phyloP scores from a whole-genome alignment of 2,113 vertebrate genomes.

The Pavo muticus region DNA sequence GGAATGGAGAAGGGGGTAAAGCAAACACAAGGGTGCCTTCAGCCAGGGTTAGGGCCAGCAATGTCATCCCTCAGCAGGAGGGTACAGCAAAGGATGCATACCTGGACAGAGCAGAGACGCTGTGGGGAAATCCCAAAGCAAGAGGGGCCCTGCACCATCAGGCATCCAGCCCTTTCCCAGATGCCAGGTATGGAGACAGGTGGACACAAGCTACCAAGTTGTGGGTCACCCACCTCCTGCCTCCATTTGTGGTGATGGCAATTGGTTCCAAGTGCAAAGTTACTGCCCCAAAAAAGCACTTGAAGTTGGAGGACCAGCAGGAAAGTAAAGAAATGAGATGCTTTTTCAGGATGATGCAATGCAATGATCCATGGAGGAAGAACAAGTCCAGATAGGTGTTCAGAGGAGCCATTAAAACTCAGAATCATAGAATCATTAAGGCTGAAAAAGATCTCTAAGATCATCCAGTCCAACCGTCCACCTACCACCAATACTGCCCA shows the following conservation, averaged over 20 bases:
- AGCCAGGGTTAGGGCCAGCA: not conserved
- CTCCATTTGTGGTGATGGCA: not conserved
- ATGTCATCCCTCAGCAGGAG: not conserved
- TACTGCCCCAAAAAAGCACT: not conserved
- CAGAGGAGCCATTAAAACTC: not conserved
- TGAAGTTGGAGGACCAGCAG: not conserved
- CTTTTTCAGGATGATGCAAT: not conserved
- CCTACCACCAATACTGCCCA: no score
- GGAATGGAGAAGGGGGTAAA: not conserved
- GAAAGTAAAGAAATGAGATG: not conserved
- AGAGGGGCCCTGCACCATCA: not conserved
- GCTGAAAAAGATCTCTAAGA: no score
- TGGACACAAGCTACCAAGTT: not conserved
- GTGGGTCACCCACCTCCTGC: not conserved
- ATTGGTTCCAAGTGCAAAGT: not conserved
- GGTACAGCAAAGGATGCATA: not conserved
- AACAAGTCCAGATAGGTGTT: not conserved
- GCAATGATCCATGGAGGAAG: not conserved
- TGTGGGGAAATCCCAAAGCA: not conserved
- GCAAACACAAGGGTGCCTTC: accelerated
- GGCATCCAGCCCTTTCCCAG: not conserved
- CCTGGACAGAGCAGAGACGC: accelerated
- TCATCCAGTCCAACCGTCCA: no score
- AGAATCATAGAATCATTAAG: no score
- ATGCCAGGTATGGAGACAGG: not conserved